Base-by-base conservation (phyloP, 1,140 invertebrate species). In the Proctacanthus coquilletti region DNA sequence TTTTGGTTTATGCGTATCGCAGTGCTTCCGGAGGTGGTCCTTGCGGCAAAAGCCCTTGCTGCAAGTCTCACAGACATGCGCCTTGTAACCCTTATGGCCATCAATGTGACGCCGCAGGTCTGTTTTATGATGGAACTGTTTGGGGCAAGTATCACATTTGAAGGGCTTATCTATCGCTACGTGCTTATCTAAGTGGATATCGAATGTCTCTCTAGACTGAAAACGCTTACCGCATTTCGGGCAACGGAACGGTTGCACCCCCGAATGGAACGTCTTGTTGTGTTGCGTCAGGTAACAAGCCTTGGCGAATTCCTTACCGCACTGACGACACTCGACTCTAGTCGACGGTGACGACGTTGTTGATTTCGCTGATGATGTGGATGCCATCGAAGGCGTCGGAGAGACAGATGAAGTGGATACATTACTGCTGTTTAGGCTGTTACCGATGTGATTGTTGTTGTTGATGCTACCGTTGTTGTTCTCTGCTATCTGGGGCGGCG, bases 1-100 rank as follows among this genome's bases (percentile, higher is more conserved):
- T 18, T 51, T 37, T 0, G 55, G 51, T 32, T 64, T 69, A 60
- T 95, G 91, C 17, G 86, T 95, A 38, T 85, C 80, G 37, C 73
- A 67, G 61, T 95, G 91, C 61, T 95, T 95, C 39, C 85, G 72
- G 81, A 94, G 84, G 60, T 95, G 91, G 60, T 95, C 91, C 58
- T 91, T 88, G 35, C 91, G 73, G 44, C 87, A 91, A 61, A 93
- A 93, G 17, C 84, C 82, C 62, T 93, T 94, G 31, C 74, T 72
- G 54, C 87, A 92, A 21, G 70, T 70, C 38, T 74, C 67, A 63
- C 87, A 93, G 32, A 71, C 64, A 56, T 80, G 88, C 10, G 86
- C 85, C 52, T 84, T 85, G 44, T 75, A 67, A 9, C 74, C 82
- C 39, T 74, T 84, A 59, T 93, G 87, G 49, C 84, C 85, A 38